Evolutionary conservation across 37 sponge, comb jelly and placozoan species (phyloP), one percentile per base, ranked within the genome.

Genomic region (Ianthella basta): DNA sequence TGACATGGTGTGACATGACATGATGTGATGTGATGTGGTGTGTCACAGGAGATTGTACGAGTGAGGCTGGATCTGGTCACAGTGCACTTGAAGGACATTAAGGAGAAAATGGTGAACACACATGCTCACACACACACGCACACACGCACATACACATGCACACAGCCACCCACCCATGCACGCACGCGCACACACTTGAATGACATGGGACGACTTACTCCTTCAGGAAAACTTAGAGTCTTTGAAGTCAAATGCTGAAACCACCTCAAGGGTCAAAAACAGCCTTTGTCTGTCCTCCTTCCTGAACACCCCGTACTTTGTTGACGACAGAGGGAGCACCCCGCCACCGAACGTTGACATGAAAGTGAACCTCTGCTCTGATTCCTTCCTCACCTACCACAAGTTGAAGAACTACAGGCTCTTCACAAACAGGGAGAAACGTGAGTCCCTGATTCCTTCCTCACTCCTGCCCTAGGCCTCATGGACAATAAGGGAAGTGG

Each of bases 281-380:
- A 44, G 78, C 25, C 39, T 75, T 53, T 75, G 78, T 23, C 78
- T 75, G 2, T 40, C 54, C 6, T 32, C 38, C 1, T 75, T 75
- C 54, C 39, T 21, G 3, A 44, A 44, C 23, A 39, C 38, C 78
- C 78, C 78, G 1, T 75, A 75, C 25, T 75, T 75, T 44, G 37
- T 44, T 24, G 78, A 75, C 40, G 78, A 75, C 20, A 23, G 24
- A 24, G 40, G 40, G 3, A 41, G 54, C 23, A 36, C 44, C 53
- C 78, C 78, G n/a, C 78, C 78, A 15, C 44, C 78, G 5, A 75
- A 75, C 16, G 23, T 53, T 25, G 78, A 75, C 40, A 12, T 75
- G 78, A 75, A 50, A 12, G 21, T 24, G 53, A 75, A 75, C 53
- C 78, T 75, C n/a, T 53, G 40, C 25, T 53, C 54, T 53, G 20